phyloP scores from a whole-genome alignment of 2,888 invertebrate species.

The Tetragnatha montana region DNA sequence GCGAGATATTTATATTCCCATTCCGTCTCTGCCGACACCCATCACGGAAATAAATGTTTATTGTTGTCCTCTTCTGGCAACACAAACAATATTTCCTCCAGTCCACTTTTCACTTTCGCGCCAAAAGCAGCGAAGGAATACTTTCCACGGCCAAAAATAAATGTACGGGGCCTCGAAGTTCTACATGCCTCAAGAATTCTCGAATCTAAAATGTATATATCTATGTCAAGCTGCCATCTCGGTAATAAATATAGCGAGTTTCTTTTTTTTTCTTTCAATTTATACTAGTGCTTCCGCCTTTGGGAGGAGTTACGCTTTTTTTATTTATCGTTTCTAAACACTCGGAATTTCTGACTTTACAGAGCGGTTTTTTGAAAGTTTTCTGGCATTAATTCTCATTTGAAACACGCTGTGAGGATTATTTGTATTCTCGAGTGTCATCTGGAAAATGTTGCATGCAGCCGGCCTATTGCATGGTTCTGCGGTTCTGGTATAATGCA shows the following conservation, averaged over 20 bases:
- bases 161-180: conserved; percentile 30
- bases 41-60: conserved; percentile 30
- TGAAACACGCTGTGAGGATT: background rate
- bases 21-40: conserved; percentile 15
- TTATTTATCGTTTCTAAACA: conserved; percentile 9
- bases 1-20: conserved; percentile 1
- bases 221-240: conserved; percentile 50
- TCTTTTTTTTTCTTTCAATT: conserved; percentile 18
- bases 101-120: conserved; percentile 17
- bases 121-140: background rate
- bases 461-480: background rate
- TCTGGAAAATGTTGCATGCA: background rate
- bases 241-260: conserved; percentile 38
- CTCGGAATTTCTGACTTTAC: conserved; percentile 2
- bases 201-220: conserved; percentile 54
- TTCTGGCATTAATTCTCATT: conserved; percentile 29
- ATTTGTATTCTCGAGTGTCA: background rate
- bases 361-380: background rate
- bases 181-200: conserved; percentile 46
- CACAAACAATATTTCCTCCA: conserved; percentile 10
- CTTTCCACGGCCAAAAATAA: conserved; percentile 28
- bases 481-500: background rate
- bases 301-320: conserved; percentile 2
- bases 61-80: conserved; percentile 24
- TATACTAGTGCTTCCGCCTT: conserved; percentile 28